phyloP scores from a whole-genome alignment of 2,113 vertebrate species.

The Bucco capensis region DNA sequence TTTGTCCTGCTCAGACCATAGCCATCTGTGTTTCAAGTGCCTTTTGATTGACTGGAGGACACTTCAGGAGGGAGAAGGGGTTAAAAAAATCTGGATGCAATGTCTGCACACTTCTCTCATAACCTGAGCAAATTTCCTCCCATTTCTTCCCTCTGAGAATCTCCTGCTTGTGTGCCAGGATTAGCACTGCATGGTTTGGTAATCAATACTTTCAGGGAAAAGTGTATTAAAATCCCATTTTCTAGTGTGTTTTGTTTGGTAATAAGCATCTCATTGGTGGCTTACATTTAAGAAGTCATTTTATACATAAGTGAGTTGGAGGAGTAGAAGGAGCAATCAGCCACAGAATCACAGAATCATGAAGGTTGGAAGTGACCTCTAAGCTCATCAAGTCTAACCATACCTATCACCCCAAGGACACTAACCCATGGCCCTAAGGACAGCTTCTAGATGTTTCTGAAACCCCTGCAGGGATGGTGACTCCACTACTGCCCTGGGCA shows the following conservation, averaged over 20 bases:
- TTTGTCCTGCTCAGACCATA: neutral
- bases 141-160: neutral
- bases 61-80: neutral
- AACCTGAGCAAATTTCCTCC: neutral
- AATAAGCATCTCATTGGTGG: neutral
- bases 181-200: rapidly evolving
- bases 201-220: neutral
- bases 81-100: neutral
- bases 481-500: too few species aligned
- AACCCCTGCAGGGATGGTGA: too few species aligned
- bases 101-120: neutral
- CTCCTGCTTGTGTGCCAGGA: neutral
- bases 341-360: too few species aligned
- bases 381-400: too few species aligned
- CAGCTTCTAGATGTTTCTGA: too few species aligned
- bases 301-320: neutral
- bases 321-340: neutral
- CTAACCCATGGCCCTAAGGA: too few species aligned
- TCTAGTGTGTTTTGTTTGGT: neutral
- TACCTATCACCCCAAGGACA: too few species aligned
- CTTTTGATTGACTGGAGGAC: neutral
- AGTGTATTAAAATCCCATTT: neutral
- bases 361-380: too few species aligned
- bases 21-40: neutral
- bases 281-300: neutral